A percentile compares a stretch with the other conserved stretches of the same genome.
Evolutionary conservation across 2,113 vertebrate species (phyloP).

Genomic region (Stegostoma tigrinum): DNA sequence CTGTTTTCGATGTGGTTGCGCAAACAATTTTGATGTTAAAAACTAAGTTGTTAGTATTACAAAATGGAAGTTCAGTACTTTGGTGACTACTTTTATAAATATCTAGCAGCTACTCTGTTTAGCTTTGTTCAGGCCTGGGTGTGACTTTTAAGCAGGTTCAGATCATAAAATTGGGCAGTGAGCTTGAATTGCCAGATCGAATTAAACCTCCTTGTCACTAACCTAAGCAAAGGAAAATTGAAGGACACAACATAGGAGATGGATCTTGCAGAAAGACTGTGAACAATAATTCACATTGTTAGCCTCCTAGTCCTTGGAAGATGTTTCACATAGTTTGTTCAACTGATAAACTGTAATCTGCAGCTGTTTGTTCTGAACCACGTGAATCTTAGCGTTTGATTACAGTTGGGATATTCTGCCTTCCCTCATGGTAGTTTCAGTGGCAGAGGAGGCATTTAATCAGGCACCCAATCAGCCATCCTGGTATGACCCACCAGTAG

Average conservation of each 20-base stretch:
- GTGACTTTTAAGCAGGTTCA: not conserved
- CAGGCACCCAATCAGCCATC: too few relatives aligned
- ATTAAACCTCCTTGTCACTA: not conserved
- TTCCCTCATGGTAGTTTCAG: too few relatives aligned
- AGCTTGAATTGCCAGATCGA: conserved; percentile 3
- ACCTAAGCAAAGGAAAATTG: not conserved
- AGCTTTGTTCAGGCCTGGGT: not conserved
- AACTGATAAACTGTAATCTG: not conserved
- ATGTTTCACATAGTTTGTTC: not conserved
- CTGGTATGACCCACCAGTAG: not conserved
- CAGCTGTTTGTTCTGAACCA: not conserved
- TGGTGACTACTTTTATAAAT: not conserved
- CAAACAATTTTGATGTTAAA: not conserved
- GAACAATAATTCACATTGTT: not conserved
- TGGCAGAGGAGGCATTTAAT: too few relatives aligned
- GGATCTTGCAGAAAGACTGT: not conserved
- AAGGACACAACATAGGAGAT: not conserved
- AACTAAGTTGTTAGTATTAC: not conserved
- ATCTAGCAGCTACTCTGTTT: not conserved
- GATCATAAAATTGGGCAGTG: not conserved
- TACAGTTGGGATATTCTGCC: not conserved
- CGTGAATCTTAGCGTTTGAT: not conserved
- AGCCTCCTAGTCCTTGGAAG: not conserved
- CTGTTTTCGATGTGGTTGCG: not conserved
- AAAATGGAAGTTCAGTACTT: not conserved